Percentiles rank a stretch among this genome's conserved stretches.
phyloP scores from a whole-genome alignment of 2,797 vertebrate species.

The Orestias chungarensis region DNA sequence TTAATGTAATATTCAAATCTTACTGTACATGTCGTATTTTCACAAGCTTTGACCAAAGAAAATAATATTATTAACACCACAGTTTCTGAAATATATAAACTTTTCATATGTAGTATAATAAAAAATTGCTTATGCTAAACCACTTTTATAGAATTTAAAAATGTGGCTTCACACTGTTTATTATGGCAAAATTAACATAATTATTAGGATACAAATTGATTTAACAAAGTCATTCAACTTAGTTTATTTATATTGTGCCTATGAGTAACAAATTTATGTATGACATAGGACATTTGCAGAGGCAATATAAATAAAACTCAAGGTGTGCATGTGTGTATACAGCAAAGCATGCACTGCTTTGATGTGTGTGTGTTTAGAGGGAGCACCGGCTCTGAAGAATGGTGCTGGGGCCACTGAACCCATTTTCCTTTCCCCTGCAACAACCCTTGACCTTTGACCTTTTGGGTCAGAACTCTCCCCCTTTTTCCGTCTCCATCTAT shows the following conservation, averaged over 20 bases:
- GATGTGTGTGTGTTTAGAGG: conserved; percentile 27
- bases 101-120: neutral
- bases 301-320: neutral
- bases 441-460: conserved; percentile 75
- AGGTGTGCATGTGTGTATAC: conserved; percentile 23
- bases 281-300: neutral
- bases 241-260: neutral
- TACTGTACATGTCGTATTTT: neutral
- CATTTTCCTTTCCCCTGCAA: conserved; percentile 76
- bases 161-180: neutral
- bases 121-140: neutral
- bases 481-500: conserved; percentile 55
- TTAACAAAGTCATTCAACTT: neutral
- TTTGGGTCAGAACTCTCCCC: conserved; percentile 65
- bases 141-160: neutral
- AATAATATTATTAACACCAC: too few relatives aligned
- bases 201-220: neutral
- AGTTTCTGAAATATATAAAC: neutral
- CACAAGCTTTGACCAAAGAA: neutral
- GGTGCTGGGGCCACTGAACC: conserved; percentile 69
- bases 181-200: neutral
- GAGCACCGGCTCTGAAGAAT: conserved; percentile 60
- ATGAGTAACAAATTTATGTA: neutral
- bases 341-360: conserved; percentile 9
- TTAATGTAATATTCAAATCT: neutral